Percentiles rank a stretch among this genome's conserved stretches.
Conservation (phyloP, 92 coral and sea anemone genomes). For the Muricea muricata region DNA sequence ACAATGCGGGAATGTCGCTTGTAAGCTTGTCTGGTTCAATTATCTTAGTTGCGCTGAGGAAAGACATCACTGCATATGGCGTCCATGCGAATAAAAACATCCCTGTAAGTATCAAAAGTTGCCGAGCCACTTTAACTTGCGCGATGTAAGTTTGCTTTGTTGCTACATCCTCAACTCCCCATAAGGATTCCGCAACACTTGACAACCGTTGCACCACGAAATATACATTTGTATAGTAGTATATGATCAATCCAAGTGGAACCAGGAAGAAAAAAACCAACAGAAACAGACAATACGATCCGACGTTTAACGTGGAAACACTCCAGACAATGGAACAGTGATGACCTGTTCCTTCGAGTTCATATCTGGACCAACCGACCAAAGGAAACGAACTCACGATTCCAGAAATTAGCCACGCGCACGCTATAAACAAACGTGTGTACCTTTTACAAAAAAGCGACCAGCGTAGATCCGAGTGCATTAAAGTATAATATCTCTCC, state of each 20-base stretch:
- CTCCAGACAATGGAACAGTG: conserved; percentile 78
- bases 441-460: conserved; percentile 20
- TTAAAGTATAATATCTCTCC: conserved; percentile 51
- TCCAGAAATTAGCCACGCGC: conserved; percentile 65
- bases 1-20: conserved; percentile 66
- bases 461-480: neutral
- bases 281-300: conserved; percentile 55
- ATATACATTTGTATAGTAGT: conserved; percentile 55
- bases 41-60: conserved; percentile 52
- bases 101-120: conserved; percentile 56
- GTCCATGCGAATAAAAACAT: conserved; percentile 82
- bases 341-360: conserved; percentile 66
- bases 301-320: conserved; percentile 26
- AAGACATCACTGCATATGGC: conserved; percentile 81
- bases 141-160: conserved; percentile 62
- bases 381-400: conserved; percentile 66
- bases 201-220: conserved; percentile 52
- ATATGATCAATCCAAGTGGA: conserved; percentile 51
- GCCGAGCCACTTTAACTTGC: conserved; percentile 45
- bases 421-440: conserved; percentile 22
- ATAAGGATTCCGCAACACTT: conserved; percentile 44
- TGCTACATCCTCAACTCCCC: conserved; percentile 58
- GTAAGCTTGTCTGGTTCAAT: conserved; percentile 27
- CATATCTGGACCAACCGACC: conserved; percentile 76
- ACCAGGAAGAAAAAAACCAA: conserved; percentile 70